Base-by-base conservation (phyloP, 2,113 vertebrate genomes). In the Cnemophilus loriae region DNA sequence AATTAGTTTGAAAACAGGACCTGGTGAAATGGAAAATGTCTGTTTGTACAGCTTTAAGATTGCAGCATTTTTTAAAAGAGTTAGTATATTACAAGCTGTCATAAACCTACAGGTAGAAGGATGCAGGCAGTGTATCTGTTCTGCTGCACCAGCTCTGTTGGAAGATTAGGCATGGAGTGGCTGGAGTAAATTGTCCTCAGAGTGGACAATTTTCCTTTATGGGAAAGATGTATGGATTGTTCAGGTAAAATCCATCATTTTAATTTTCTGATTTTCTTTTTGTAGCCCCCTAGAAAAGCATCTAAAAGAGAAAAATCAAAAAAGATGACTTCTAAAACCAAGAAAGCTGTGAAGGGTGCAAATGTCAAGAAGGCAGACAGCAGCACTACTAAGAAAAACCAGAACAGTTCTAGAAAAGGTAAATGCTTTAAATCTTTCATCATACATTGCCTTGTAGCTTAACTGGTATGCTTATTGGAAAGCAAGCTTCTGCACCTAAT, bases 301-400 rank as follows among this genome's bases (percentile, higher is more conserved):
- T 82, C 97, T 77, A 98, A 98, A 96, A 98, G 96, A 94, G 98
- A 98, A 94, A 98, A 95, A 85, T 69, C 98, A 60, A 98, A 97
- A 70, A 97, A 98, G 96, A 47, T 42, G 2, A 59, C 97, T 96
- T 23, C 98, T 60, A 98, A 97, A 98, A 97, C 97, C 95, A 98
- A 97, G 87, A 98, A 98, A 67, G 86, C 97, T 70, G 93, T 96
- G 64, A 99, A 98, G 91, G 91, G 96, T 78, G 98, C 99, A 18
- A 99, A 99, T 92, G 98, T 99, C 49, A 99, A 99, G 97, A 99
- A 99, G 95, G 99, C 99, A 55, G 99, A 99, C 93, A 99, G 99
- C 96, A 99, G 99, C 97, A 99, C 98, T 97, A 98, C 98, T 70
- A 98, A 98, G 94, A 99, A 98, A 91, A 99, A 96, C 71, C 98